Evolutionary conservation across 2,797 vertebrate genomes (phyloP), one percentile per base, ranked within the genome.

Genomic region (Siniperca undulata): DNA sequence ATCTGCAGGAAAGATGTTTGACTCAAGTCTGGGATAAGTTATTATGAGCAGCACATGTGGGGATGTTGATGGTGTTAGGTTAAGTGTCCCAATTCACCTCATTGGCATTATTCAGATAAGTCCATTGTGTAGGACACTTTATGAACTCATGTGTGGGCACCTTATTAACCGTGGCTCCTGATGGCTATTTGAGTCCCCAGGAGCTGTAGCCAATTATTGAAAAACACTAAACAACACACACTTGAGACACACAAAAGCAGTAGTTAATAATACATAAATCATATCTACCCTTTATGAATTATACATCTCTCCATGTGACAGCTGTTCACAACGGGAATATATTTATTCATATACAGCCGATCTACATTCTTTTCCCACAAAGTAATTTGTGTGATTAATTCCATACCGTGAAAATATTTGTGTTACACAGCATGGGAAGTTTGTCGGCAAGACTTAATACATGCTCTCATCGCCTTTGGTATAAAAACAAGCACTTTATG

Each of bases 251-350:
- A 77, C 72, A 86, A 82, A 85, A 92, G 83, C 76, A 80, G 42
- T 58, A 50, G 75, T 94, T 90, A 95, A 94, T 93, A 94, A 94
- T 92, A 85, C 52, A 95, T 91, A 42, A 20, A 83, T 80, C 69
- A 80, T 74, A 62, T 89, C 70, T 70, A 73, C 72, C 74, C 88
- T 89, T 86, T 80, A 92, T 94, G 82, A 94, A 94, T 94, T 88
- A 94, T 94, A 86, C 75, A 94, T 90, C 38, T 65, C 78, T 72
- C 44, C 79, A 72, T 84, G 90, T 90, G 89, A 94, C 91, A 93
- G 82, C 80, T 90, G 88, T 91, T 93, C 90, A 78, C 90, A 93
- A 86, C 55, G 12, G 81, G 77, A 53, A 50, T 46, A 52, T 84
- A 89, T 88, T 90, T 87, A 85, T 88, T 86, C 38, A 71, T 86